Base-by-base conservation (phyloP, 2,113 vertebrate genomes). In the Nannobrachium achirus region DNA sequence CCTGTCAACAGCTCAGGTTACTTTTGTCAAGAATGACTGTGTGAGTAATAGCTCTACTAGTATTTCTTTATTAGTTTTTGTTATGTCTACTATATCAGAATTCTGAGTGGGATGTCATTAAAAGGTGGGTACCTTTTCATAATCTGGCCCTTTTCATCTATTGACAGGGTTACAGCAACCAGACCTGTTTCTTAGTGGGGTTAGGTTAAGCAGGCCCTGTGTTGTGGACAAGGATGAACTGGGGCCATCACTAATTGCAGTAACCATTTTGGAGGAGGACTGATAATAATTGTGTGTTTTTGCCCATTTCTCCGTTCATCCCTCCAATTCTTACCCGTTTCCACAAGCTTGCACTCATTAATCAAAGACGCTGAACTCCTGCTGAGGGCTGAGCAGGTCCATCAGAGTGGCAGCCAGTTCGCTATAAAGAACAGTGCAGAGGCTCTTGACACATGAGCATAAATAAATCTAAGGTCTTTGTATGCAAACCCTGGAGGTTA, bases 401-500 rank as follows among this genome's bases (percentile, higher is more conserved):
- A 94, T 96, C 94, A 96, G 92, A 93, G 86, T 96, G 94, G 93
- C 94, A 95, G 93, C 90, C 87, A 69, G 94, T 92, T 93, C 92
- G 89, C 92, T 94, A 94, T 94, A 94, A 93, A 92, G 91, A 94
- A 91, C 86, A 51, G 89, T 86, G 91, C 87, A 89, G 93, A 92
- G 87, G 92, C 94, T 95, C 92, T 93, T 94, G 93, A 94, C 50
- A 85, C 88, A 76, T 85, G 90, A 91, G 92, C 94, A 94, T 93
- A 95, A 96, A 97, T 96, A 96, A 95, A 96, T 93, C 91, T 92
- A 79, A 93, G 86, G 92, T 94, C 95, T 95, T 94, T 94, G 91
- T 94, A 95, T 95, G 94, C 95, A 95, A 94, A 95, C 90, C 93
- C 93, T 94, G 92, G 95, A 97, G 96, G 96, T 97, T 97, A 97